Evolutionary conservation across 2,888 invertebrate species (phyloP).

Genomic region (Zygogramma bicolorata): DNA sequence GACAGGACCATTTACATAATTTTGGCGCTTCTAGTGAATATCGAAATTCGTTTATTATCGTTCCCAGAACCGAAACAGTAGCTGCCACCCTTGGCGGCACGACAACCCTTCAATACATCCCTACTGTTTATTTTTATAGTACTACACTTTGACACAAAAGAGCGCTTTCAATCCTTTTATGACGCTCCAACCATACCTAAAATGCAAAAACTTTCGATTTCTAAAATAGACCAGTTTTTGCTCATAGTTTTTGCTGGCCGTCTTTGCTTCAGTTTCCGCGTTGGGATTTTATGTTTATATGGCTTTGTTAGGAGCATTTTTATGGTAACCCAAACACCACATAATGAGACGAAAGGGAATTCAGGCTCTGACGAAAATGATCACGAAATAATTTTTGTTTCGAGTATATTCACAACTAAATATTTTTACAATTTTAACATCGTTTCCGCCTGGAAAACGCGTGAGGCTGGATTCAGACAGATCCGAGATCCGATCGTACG

Average conservation of each 20-base stretch:
- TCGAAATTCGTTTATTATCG: constrained; percentile 27
- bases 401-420: no score
- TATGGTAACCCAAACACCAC: constrained; percentile 34
- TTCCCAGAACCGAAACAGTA: constrained; percentile 54
- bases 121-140: constrained; percentile 53
- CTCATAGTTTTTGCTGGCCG: constrained; percentile 32
- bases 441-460: no score
- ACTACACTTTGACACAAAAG: constrained; percentile 45
- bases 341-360: constrained; percentile 7
- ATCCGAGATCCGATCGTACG: no score
- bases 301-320: constrained; percentile 20
- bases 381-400: no score
- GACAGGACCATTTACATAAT: not conserved
- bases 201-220: constrained; percentile 54
- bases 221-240: constrained; percentile 42
- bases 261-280: constrained; percentile 22
- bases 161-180: constrained; percentile 48
- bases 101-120: constrained; percentile 52
- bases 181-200: constrained; percentile 47
- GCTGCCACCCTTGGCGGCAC: constrained; percentile 55
- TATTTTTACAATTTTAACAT: no score
- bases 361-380: not conserved
- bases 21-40: constrained; percentile 1
- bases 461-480: no score
- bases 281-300: constrained; percentile 30